Evolutionary conservation across 2,797 vertebrate genomes (phyloP).

Genomic region (Cirrhinus molitorella): DNA sequence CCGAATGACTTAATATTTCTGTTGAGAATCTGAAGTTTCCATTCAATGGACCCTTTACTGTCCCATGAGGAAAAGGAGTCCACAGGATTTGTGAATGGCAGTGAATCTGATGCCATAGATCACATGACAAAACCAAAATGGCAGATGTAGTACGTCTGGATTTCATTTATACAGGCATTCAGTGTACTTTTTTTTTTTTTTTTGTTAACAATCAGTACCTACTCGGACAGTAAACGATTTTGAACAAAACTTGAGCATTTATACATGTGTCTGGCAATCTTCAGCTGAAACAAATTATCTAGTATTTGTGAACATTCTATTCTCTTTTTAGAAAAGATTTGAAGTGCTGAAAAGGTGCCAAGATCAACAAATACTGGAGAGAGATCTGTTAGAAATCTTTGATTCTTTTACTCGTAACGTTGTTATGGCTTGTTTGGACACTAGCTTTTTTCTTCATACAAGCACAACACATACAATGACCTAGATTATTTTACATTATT

Average conservation of each 20-base stretch:
- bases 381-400: neutral
- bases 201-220: too few species aligned
- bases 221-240: neutral
- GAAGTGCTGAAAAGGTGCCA: neutral
- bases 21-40: neutral
- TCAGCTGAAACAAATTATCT: neutral
- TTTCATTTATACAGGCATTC: too few species aligned
- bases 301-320: neutral
- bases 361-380: neutral
- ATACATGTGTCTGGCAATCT: neutral
- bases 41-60: neutral
- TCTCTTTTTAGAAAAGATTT: neutral
- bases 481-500: too few species aligned
- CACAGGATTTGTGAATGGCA: neutral
- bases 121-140: constrained; percentile 1
- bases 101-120: constrained; percentile 3
- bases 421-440: neutral
- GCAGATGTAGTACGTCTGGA: neutral
- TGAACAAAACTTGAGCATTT: neutral
- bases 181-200: too few species aligned
- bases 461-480: neutral
- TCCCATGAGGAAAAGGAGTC: neutral
- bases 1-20: too few species aligned
- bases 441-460: neutral
- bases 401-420: neutral